Evolutionary conservation across 2,797 vertebrate species (phyloP), one percentile per base, ranked within the genome.

Genomic region (Anguilla marmorata): DNA sequence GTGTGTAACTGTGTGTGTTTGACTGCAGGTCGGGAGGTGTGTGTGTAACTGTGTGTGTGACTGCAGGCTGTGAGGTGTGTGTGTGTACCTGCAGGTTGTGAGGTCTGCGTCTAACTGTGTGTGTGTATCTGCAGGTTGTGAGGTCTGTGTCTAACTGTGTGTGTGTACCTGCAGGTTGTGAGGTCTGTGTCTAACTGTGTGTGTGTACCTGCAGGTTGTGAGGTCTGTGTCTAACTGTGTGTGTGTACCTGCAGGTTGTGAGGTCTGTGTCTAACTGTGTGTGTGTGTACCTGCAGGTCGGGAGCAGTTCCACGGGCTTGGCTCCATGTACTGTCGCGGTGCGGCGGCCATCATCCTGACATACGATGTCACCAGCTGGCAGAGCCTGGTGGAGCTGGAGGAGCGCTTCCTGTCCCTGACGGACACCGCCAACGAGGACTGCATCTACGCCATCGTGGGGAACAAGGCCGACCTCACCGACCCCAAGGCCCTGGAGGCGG

Each of bases 251-350:
- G 69, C 80, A 9, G 30, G 50, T 19, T 11, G 24, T 12, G 30
- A 12, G 16, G 50, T 52, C 6, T 86, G 19, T 86, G 63, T 45
- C 0, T 66, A 19, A 24, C 12, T 87, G 7, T 90, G 33, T 80
- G 11, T 80, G 11, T 50, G 12, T 90, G 87, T 90, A 48, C 60
- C 14, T 58, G 86, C 94, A 99, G 99, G 99, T 89, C 96, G 98
- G 2, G 98, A 99, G 90, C 98, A 99, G 94, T 99, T 99, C 91
- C 99, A 99, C 0, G 98, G 99, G 45, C 94, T 99, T 21, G 99
- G 99, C 69, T 99, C 99, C 0, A 97, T 99, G 99, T 99, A 99
- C 95, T 99, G 99, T 90, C 94, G 98, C 16, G 97, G 98, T 0
- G 99, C 99, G 0, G 95, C 97, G 0, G 99, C 98, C 0, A 92